These are phyloP conservation scores for Drosophila ogumai DNA, from an alignment of 1,140 invertebrate genomes.

Conservation along the genomic window DNA sequence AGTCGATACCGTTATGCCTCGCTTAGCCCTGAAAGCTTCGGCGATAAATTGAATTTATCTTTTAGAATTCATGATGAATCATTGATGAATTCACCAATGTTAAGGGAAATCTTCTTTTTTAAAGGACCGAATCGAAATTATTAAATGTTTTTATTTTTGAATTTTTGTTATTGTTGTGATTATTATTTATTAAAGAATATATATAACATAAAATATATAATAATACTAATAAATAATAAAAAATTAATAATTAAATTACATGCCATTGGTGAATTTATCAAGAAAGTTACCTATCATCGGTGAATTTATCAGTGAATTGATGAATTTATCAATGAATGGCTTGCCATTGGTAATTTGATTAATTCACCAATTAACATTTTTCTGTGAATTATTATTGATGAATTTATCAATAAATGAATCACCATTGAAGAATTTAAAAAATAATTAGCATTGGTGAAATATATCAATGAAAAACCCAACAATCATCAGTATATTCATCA, in stretches of 20 bases:
- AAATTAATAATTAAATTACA: too few relatives aligned
- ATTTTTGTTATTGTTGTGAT: not conserved
- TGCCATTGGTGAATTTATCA: too few relatives aligned
- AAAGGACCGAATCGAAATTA: too few relatives aligned
- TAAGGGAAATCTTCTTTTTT: not conserved
- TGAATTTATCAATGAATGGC: too few relatives aligned
- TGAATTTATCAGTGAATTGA: not conserved
- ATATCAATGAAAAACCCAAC: not conserved
- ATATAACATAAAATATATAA: too few relatives aligned
- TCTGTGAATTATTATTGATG: too few relatives aligned
- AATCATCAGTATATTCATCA: not conserved
- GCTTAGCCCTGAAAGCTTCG: slow-evolving; percentile 6
- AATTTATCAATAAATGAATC: not conserved
- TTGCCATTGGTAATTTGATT: too few relatives aligned
- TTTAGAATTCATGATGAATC: not conserved
- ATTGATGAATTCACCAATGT: not conserved
- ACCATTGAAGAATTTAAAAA: not conserved
- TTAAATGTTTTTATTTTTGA: not conserved
- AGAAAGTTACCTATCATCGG: not conserved
- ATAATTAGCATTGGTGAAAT: not conserved
- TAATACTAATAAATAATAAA: too few relatives aligned
- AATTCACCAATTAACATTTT: too few relatives aligned
- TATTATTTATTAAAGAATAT: not conserved
- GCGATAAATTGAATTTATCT: not conserved
- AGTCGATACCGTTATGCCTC: slow-evolving; percentile 6